These are phyloP conservation scores for Prionailurus bengalensis DNA, from an alignment of 2,113 vertebrate genomes.

Conservation along the genomic window DNA sequence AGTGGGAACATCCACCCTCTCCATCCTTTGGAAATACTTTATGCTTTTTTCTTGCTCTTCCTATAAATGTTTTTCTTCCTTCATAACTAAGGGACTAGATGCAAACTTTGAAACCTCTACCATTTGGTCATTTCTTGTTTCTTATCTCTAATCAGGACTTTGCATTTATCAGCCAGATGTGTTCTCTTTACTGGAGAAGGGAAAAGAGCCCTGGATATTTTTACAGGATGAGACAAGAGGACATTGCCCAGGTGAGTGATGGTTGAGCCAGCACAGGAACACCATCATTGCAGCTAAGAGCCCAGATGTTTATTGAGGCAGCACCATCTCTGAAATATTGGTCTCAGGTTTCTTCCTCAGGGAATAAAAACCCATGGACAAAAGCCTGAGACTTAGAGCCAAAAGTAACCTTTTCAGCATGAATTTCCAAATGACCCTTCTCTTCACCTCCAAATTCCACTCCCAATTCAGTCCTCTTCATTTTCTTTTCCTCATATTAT, in stretches of 20 bases:
- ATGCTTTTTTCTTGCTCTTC: neutral
- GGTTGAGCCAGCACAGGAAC: neutral
- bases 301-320: neutral
- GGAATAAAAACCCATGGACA: neutral
- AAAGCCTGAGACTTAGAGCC: neutral
- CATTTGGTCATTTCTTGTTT: neutral
- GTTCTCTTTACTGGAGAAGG: conserved; percentile 22
- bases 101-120: neutral
- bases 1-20: neutral
- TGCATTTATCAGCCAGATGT: conserved; percentile 43
- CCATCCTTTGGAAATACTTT: neutral
- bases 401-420: neutral
- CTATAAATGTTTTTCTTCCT: neutral
- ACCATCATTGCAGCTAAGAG: neutral
- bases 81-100: neutral
- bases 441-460: neutral
- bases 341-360: neutral
- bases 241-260: conserved; percentile 25
- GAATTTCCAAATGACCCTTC: neutral
- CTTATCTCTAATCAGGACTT: conserved; percentile 33
- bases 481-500: neutral
- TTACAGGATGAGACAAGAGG: neutral
- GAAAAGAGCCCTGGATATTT: conserved; percentile 8
- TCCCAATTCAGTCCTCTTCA: neutral
- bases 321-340: neutral